Percentiles rank a stretch among this genome's conserved stretches.
Evolutionary conservation across 2,797 vertebrate species (phyloP).

Genomic region (Sebastes vulpes): DNA sequence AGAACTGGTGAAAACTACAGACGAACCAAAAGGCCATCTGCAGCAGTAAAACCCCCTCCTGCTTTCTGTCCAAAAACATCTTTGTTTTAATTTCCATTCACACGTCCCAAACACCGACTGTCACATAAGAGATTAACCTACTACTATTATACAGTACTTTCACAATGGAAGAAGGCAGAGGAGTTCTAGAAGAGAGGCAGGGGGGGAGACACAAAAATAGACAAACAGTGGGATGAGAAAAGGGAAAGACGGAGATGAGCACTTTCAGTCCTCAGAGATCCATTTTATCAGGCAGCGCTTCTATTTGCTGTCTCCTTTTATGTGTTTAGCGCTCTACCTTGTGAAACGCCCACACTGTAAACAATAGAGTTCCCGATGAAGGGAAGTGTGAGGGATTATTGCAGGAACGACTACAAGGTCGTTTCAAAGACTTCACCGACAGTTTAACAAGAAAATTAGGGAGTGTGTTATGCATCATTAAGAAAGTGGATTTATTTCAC

Average conservation of each 20-base stretch:
- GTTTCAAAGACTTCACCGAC: background rate
- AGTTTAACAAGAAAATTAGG: background rate
- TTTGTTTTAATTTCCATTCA: slow-evolving; percentile 26
- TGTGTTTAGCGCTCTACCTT: slow-evolving; percentile 44
- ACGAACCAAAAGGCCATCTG: background rate
- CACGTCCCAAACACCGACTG: background rate
- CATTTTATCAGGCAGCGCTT: slow-evolving; percentile 42
- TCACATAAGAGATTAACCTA: slow-evolving; percentile 23
- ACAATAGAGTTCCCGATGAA: slow-evolving; percentile 50
- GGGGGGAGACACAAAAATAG: slow-evolving; percentile 48
- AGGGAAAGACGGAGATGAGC: slow-evolving; percentile 25
- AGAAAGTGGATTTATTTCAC: background rate
- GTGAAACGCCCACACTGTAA: slow-evolving; percentile 60
- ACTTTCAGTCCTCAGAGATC: slow-evolving; percentile 52
- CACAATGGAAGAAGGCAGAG: slow-evolving; percentile 19
- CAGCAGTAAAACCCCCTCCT: background rate
- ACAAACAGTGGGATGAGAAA: slow-evolving; percentile 37
- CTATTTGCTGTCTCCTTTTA: slow-evolving; percentile 49
- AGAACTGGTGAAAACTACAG: slow-evolving; percentile 6
- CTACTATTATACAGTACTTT: slow-evolving; percentile 3
- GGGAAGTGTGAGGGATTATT: background rate
- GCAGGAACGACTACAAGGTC: slow-evolving; percentile 11
- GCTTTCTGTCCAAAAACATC: background rate
- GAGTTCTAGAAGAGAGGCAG: slow-evolving; percentile 37
- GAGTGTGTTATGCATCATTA: background rate